Evolutionary conservation across 2,888 invertebrate species (phyloP).

Genomic region (Koerneria pararmatus): DNA sequence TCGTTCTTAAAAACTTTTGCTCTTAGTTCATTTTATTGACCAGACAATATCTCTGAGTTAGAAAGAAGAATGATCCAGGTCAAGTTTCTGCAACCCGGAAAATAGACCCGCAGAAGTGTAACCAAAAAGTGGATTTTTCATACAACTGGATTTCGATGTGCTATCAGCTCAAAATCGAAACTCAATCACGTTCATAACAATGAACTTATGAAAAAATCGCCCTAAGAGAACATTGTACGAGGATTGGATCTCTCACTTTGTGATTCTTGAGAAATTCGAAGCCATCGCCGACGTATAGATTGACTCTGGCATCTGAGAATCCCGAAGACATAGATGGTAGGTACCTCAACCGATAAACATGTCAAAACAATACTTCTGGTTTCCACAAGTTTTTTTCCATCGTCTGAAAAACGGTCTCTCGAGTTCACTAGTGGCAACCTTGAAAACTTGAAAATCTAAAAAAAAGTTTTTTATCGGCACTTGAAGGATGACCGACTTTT

Average conservation of each 20-base stretch:
- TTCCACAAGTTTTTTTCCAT: background rate
- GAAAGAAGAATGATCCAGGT: no score
- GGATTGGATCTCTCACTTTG: constrained; percentile 53
- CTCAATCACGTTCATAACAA: no score
- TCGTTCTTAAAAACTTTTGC: constrained; percentile 61
- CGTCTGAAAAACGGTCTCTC: background rate
- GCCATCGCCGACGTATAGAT: constrained; percentile 83
- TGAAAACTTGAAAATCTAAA: background rate
- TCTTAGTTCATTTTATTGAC: background rate
- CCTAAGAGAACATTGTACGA: no score
- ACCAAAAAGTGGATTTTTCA: no score
- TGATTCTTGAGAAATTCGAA: constrained; percentile 86
- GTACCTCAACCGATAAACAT: no score
- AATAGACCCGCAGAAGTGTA: no score
- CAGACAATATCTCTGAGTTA: no score
- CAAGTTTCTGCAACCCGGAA: no score
- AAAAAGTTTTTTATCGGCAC: background rate
- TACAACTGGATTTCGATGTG: no score
- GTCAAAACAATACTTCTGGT: background rate
- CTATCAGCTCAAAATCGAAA: no score
- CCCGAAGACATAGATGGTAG: constrained; percentile 86
- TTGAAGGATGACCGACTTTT: constrained; percentile 63
- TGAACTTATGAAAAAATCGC: no score
- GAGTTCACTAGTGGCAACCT: background rate
- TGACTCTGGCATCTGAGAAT: constrained; percentile 78